phyloP scores from a whole-genome alignment of 2,888 invertebrate species.

The Ditula angustiorana region DNA sequence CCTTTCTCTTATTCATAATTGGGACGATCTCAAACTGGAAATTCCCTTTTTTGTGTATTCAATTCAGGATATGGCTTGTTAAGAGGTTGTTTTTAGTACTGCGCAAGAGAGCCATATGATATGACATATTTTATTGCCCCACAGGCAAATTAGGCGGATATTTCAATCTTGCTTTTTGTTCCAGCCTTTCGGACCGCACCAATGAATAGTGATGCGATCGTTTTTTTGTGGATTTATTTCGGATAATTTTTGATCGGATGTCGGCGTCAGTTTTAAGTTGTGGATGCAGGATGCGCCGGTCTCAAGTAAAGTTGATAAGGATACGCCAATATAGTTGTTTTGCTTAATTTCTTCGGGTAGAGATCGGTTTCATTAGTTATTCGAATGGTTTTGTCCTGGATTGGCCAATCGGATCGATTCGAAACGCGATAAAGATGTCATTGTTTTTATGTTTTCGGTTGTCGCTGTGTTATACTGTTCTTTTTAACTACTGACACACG shows the following conservation, averaged over 20 bases:
- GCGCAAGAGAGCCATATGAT: slow-evolving; percentile 74
- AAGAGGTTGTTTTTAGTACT: slow-evolving; percentile 75
- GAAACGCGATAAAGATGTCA: neutral
- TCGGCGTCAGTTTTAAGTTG: slow-evolving; percentile 54
- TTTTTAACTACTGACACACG: neutral
- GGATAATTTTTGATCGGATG: slow-evolving; percentile 51
- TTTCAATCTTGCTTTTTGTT: slow-evolving; percentile 75
- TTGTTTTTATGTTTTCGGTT: neutral
- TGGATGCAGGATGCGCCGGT: slow-evolving; percentile 40
- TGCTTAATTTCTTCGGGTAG: slow-evolving; percentile 28
- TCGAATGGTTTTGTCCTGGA: slow-evolving; percentile 14
- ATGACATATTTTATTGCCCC: slow-evolving; percentile 81
- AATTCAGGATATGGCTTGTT: slow-evolving; percentile 76
- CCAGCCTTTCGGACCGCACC: slow-evolving; percentile 55
- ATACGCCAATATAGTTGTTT: slow-evolving; percentile 34
- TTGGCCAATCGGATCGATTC: slow-evolving; percentile 7
- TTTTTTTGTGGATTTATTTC: slow-evolving; percentile 41
- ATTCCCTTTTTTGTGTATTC: slow-evolving; percentile 58
- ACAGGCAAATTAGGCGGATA: slow-evolving; percentile 83
- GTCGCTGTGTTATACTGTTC: neutral
- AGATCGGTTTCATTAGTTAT: slow-evolving; percentile 14
- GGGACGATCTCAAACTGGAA: slow-evolving; percentile 66
- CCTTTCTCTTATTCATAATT: slow-evolving; percentile 73
- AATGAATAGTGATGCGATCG: slow-evolving; percentile 64
- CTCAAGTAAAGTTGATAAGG: slow-evolving; percentile 25